phyloP scores from a whole-genome alignment of 1,140 invertebrate species.

The Apis laboriosa region DNA sequence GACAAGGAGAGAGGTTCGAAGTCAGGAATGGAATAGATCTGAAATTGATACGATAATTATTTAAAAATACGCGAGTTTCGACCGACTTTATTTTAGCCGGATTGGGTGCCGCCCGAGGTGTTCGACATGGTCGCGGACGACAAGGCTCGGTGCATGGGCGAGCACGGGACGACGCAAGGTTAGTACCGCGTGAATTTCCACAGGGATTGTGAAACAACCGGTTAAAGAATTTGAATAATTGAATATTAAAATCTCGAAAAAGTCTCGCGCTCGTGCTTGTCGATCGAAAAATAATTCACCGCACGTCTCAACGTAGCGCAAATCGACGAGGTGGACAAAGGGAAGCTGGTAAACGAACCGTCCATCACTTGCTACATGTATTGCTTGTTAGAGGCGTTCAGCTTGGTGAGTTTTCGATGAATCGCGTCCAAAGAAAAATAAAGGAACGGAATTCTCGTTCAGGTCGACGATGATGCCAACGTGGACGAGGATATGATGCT shows the following conservation, averaged over 20 bases:
- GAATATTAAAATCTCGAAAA: too few relatives aligned
- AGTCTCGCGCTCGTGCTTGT: background rate
- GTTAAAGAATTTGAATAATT: background rate
- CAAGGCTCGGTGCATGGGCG: conserved; percentile 73
- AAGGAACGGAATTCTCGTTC: background rate
- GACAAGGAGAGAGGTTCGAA: too few relatives aligned
- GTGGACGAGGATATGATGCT: conserved; percentile 72
- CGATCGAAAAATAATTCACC: background rate
- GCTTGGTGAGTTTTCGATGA: conserved; percentile 65
- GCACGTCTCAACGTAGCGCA: conserved; percentile 57
- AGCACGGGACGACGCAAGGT: conserved; percentile 75
- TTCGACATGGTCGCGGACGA: conserved; percentile 73
- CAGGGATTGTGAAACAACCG: background rate
- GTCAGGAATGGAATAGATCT: too few relatives aligned
- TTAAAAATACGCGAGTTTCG: background rate
- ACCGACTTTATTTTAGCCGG: conserved; percentile 61
- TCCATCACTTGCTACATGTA: conserved; percentile 76
- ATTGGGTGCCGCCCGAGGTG: conserved; percentile 73
- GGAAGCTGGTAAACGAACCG: conserved; percentile 61
- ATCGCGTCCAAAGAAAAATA: too few relatives aligned
- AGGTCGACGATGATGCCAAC: conserved; percentile 72
- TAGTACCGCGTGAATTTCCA: background rate
- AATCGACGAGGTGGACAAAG: conserved; percentile 71
- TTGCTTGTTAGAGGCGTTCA: conserved; percentile 74
- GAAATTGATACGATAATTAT: background rate